Percentiles rank a stretch among this genome's conserved stretches.
Conservation (phyloP, 1,140 invertebrate species). For the Drosophila ambigua region DNA sequence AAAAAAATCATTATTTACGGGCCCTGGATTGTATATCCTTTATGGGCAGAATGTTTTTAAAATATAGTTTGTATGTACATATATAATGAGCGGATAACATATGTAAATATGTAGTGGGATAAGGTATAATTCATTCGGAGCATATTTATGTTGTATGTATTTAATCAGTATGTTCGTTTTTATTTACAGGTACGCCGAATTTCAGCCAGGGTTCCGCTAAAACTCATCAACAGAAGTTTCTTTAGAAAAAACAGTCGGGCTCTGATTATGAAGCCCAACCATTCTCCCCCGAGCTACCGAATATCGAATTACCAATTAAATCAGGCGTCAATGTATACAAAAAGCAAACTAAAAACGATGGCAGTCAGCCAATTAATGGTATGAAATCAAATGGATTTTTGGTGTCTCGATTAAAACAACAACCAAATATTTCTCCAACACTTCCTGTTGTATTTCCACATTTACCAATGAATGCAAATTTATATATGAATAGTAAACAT, state of each 20-base stretch:
- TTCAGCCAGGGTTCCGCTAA: conserved; percentile 90
- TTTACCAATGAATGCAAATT: conserved; percentile 58
- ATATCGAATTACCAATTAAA: conserved; percentile 42
- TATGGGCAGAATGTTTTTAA: too few species aligned
- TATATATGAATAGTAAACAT: conserved; percentile 56
- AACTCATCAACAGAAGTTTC: conserved; percentile 90
- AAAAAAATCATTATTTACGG: too few species aligned
- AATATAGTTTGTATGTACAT: too few species aligned
- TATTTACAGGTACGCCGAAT: conserved; percentile 85
- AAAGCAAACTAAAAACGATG: conserved; percentile 41
- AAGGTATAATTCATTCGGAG: too few species aligned
- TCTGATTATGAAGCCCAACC: conserved; percentile 46
- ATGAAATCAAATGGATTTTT: conserved; percentile 50
- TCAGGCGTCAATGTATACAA: conserved; percentile 37
- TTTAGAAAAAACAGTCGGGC: conserved; percentile 89
- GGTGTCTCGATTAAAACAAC: conserved; percentile 42
- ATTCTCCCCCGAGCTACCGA: conserved; percentile 40
- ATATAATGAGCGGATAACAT: too few species aligned
- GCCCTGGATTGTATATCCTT: too few species aligned
- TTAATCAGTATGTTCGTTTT: conserved; percentile 34
- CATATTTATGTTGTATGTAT: neutral
- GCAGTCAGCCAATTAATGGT: conserved; percentile 27
- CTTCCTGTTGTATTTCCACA: conserved; percentile 72
- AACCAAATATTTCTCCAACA: conserved; percentile 63
- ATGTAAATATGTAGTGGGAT: too few species aligned